Base-by-base conservation (phyloP, 2,113 vertebrate species). In the Aspiorhynchus laticeps region DNA sequence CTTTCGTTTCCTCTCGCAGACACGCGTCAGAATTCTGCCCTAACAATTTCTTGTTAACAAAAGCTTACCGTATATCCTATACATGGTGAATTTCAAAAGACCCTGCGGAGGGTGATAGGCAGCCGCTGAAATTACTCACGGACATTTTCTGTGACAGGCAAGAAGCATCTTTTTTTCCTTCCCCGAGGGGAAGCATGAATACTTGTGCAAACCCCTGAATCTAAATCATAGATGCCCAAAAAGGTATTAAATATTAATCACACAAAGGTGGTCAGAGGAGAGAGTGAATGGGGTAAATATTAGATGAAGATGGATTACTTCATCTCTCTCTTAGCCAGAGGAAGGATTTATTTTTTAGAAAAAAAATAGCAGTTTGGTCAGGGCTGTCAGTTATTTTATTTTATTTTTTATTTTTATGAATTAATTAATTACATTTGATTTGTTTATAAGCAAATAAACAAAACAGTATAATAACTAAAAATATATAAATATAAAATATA, bases 301-400 rank as follows among this genome's bases (percentile, higher is more conserved):
- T 89, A 48, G 48, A 89, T 85, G 71, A 82, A 89, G 38, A 75
- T 84, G 85, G 76, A 87, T 87, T 86, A 84, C 81, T 87, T 84
- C 74, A 76, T 86, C 63, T 17, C 4, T 84, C 67, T 65, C 67
- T 41, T 65, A 65, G 65, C 73, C 80, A 53, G 63, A 17, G 75
- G 59, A 84, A 74, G 56, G 65, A 61, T 51, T 43, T 53, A 3
- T 80, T 19, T 83, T 67, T 75, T 59, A 11, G 81, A n/a, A n/a
- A 31, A 7, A 6, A 36, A 71, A 21, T 21, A 67, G 5, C 21
- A 71, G 9, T 33, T 36, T 69, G 33, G 67, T 71, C 33, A 21
- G 33, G 33, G 19, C 69, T 73, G 69, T 59, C 53, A 59, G 21
- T 59, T 59, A 59, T 59, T 59, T 59, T 2, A 21, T 19, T 56